phyloP scores from a whole-genome alignment of 2,113 vertebrate genomes.

The human region DNA sequence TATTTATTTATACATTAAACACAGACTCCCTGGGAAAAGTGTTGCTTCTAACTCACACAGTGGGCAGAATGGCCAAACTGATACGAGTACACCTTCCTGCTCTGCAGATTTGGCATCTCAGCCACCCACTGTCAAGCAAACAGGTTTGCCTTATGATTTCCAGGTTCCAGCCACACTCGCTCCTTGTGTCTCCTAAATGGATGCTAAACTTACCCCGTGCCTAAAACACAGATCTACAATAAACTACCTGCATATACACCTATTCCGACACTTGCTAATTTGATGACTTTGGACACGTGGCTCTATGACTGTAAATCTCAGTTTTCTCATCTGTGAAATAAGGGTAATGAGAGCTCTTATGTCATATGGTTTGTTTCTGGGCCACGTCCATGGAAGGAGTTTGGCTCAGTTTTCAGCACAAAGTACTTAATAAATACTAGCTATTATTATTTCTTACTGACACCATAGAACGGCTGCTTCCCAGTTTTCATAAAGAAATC shows the following conservation, averaged over 20 bases:
- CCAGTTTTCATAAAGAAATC: neutral
- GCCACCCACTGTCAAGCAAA: neutral
- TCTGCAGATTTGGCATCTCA: neutral
- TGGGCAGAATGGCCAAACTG: neutral
- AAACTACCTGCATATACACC: neutral
- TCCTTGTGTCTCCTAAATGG: neutral
- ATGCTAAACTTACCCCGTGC: neutral
- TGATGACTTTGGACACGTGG: neutral
- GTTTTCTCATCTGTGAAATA: neutral
- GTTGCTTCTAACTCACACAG: neutral
- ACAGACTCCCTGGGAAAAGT: neutral
- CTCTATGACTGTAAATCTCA: neutral
- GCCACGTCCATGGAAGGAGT: neutral
- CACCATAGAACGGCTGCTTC: neutral
- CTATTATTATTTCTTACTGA: neutral
- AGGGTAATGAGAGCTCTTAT: neutral
- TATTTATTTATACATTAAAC: constrained; percentile 58
- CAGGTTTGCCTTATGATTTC: neutral
- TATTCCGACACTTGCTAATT: neutral
- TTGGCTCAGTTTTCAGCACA: neutral
- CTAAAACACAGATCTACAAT: neutral
- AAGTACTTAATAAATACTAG: neutral
- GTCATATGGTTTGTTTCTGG: neutral
- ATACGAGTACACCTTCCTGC: neutral
- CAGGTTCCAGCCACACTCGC: neutral